phyloP scores from a whole-genome alignment of 2,888 invertebrate species.

The Limenitis camilla region DNA sequence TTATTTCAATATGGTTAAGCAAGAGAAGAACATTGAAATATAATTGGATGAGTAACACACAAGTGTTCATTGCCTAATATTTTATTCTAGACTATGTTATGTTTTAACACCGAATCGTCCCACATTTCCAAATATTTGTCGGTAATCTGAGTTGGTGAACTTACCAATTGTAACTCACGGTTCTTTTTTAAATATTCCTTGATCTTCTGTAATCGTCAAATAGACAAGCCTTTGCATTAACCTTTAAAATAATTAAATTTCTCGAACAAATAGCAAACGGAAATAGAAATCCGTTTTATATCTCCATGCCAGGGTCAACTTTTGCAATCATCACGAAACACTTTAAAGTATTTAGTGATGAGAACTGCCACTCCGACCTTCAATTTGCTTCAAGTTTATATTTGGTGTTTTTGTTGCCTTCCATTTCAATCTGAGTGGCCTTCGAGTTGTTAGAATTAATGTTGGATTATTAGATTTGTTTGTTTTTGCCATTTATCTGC shows the following conservation, averaged over 20 bases:
- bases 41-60: slow-evolving; percentile 1
- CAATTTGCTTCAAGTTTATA: slow-evolving; percentile 1
- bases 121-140: background rate
- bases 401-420: slow-evolving; percentile 3
- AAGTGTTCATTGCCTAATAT: background rate
- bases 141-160: no score
- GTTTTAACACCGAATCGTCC: background rate
- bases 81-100: background rate
- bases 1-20: slow-evolving; percentile 1
- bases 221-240: no score
- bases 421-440: slow-evolving; percentile 5
- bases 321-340: background rate
- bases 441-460: slow-evolving; percentile 5
- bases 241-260: no score
- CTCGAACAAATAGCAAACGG: background rate
- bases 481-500: background rate
- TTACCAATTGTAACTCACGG: no score
- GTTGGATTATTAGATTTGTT: background rate
- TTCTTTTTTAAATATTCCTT: no score
- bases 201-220: no score
- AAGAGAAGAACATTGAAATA: background rate
- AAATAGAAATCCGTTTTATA: background rate
- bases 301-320: background rate
- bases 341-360: background rate
- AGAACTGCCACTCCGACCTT: slow-evolving; percentile 1